These are phyloP conservation scores for Stichodactyla helianthus DNA, from an alignment of 64 coral and sea anemone genomes.

Conservation along the genomic window DNA sequence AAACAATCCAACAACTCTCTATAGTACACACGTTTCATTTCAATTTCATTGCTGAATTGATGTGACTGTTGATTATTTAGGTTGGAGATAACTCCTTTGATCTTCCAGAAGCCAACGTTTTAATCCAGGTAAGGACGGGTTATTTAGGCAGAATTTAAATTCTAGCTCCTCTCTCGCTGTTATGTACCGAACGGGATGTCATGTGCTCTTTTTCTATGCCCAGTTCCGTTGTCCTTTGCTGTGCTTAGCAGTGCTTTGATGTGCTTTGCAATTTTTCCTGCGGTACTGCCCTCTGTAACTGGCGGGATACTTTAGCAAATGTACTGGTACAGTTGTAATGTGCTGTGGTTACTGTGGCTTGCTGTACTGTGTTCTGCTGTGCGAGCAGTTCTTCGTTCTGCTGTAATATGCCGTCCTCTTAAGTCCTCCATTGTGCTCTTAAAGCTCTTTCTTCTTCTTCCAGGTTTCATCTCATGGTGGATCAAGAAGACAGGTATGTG, in stretches of 20 bases:
- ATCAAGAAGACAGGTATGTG: constrained; percentile 86
- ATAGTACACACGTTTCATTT: too few species aligned
- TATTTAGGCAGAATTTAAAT: too few species aligned
- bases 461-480: constrained; percentile 95
- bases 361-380: not conserved
- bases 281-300: not conserved
- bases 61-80: constrained; percentile 15
- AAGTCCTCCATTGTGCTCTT: not conserved
- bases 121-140: constrained; percentile 69
- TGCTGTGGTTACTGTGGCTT: not conserved
- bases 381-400: too few species aligned
- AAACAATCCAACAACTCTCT: too few species aligned
- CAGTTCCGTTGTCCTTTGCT: not conserved
- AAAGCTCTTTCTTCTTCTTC: not conserved
- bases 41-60: too few species aligned
- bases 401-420: not conserved
- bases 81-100: constrained; percentile 99
- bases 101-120: constrained; percentile 94
- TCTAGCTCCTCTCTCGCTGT: too few species aligned
- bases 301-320: too few species aligned
- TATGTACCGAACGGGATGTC: too few species aligned
- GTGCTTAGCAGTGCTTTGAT: not conserved
- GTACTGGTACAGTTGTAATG: too few species aligned
- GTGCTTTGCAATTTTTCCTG: not conserved
- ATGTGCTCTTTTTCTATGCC: too few species aligned